phyloP scores from a whole-genome alignment of 2,888 invertebrate species.

The Phasia obesa region DNA sequence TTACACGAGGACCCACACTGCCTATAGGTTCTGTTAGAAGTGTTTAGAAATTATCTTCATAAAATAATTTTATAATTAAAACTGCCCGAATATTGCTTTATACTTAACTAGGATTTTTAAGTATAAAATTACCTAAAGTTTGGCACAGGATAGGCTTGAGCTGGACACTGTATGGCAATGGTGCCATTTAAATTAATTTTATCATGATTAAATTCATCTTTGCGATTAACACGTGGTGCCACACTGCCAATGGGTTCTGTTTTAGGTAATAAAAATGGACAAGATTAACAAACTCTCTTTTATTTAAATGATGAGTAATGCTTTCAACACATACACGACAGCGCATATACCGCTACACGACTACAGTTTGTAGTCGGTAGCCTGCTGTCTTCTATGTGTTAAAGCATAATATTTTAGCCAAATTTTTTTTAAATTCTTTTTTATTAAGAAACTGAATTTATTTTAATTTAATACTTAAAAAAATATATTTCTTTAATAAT shows the following conservation, averaged over 20 bases:
- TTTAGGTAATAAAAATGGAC: too few relatives aligned
- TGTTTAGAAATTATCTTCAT: slow-evolving; percentile 1
- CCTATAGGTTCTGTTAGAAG: slow-evolving; percentile 81
- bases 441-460: too few relatives aligned
- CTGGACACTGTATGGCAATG: slow-evolving; percentile 87
- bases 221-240: slow-evolving; percentile 84
- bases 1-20: slow-evolving; percentile 85
- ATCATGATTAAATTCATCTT: slow-evolving; percentile 82
- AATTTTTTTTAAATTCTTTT: too few relatives aligned
- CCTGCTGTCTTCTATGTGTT: too few relatives aligned
- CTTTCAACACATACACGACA: too few relatives aligned
- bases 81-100: slow-evolving; percentile 63
- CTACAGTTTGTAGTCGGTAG: too few relatives aligned
- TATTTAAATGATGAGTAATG: too few relatives aligned
- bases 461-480: too few relatives aligned
- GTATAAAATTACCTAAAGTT: slow-evolving; percentile 83
- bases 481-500: too few relatives aligned
- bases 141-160: slow-evolving; percentile 88
- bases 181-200: slow-evolving; percentile 78
- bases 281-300: too few relatives aligned
- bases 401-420: too few relatives aligned
- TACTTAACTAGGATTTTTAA: neutral
- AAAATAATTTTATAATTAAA: slow-evolving; percentile 9
- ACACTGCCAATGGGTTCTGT: slow-evolving; percentile 83
- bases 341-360: too few relatives aligned